phyloP scores from a whole-genome alignment of 2,113 vertebrate genomes.

The Nansenia antarctica region DNA sequence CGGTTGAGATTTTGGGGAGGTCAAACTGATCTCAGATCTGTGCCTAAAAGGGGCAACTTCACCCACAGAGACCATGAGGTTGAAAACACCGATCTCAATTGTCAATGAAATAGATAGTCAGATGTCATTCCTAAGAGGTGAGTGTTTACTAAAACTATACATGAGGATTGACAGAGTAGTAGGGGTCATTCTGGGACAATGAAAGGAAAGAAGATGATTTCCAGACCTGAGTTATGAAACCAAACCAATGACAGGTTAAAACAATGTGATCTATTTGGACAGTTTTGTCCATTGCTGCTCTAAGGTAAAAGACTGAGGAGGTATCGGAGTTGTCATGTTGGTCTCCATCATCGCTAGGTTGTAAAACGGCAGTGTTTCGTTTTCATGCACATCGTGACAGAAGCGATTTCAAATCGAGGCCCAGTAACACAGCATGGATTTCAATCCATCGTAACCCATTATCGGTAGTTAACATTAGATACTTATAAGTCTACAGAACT shows the following conservation, averaged over 20 bases:
- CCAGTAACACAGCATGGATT: constrained; percentile 8
- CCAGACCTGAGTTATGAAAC: constrained; percentile 59
- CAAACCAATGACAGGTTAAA: not conserved
- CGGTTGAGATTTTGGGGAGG: too few relatives aligned
- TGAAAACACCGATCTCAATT: not conserved
- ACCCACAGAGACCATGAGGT: not conserved
- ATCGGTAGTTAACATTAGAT: constrained; percentile 20
- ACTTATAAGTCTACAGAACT: constrained; percentile 12
- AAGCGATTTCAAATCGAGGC: not conserved
- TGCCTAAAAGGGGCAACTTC: too few relatives aligned
- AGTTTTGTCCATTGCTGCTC: constrained; percentile 16
- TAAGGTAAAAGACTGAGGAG: constrained; percentile 36
- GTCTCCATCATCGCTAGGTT: constrained; percentile 37
- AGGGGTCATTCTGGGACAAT: constrained; percentile 3
- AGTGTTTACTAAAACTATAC: constrained; percentile 4
- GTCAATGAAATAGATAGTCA: not conserved
- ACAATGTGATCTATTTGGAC: not conserved
- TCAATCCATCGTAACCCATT: constrained; percentile 17
- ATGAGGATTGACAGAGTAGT: not conserved
- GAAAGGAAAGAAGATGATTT: not conserved
- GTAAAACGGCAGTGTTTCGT: constrained; percentile 45
- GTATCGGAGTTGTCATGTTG: constrained; percentile 42
- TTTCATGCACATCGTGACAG: not conserved
- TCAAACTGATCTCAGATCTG: too few relatives aligned
- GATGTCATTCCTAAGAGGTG: not conserved